A percentile compares a stretch with the other conserved stretches of the same genome.
These are phyloP conservation scores for Pangasius macronema DNA, from an alignment of 2,797 vertebrate genomes.

Conservation along the genomic window DNA sequence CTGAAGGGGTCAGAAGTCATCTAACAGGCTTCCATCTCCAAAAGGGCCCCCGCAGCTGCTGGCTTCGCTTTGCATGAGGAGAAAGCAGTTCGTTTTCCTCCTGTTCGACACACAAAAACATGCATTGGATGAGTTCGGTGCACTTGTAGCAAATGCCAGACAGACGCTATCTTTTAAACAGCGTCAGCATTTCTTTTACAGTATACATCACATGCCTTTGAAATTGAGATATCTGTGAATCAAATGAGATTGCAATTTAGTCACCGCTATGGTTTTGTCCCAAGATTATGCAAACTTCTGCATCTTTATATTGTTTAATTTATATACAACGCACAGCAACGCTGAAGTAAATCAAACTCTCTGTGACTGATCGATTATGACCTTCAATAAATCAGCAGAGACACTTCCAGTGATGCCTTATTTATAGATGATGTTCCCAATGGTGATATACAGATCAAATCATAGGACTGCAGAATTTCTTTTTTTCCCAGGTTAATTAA, in stretches of 20 bases:
- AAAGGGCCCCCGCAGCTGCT: slow-evolving; percentile 90
- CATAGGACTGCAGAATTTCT: not conserved
- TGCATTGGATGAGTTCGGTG: not conserved
- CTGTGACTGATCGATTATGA: not conserved
- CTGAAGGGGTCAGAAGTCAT: slow-evolving; percentile 70
- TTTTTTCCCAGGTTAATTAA: not conserved
- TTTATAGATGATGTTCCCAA: not conserved
- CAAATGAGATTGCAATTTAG: not conserved
- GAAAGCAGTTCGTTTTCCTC: slow-evolving; percentile 93
- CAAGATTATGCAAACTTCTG: not conserved
- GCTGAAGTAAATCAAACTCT: not conserved
- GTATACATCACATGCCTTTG: not conserved
- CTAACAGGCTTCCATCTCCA: slow-evolving; percentile 99
- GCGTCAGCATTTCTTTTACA: not conserved
- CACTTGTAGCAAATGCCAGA: not conserved
- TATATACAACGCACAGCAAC: not conserved
- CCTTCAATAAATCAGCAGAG: not conserved
- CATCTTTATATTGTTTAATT: not conserved
- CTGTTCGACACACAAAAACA: slow-evolving; percentile 65
- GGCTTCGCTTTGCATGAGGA: slow-evolving; percentile 96
- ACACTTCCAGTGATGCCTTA: not conserved
- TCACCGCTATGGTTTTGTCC: not conserved
- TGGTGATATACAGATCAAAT: not conserved
- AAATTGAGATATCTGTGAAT: not conserved
- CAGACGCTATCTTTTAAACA: not conserved